phyloP scores from a whole-genome alignment of 2,113 vertebrate genomes.

The Candoia aspera region DNA sequence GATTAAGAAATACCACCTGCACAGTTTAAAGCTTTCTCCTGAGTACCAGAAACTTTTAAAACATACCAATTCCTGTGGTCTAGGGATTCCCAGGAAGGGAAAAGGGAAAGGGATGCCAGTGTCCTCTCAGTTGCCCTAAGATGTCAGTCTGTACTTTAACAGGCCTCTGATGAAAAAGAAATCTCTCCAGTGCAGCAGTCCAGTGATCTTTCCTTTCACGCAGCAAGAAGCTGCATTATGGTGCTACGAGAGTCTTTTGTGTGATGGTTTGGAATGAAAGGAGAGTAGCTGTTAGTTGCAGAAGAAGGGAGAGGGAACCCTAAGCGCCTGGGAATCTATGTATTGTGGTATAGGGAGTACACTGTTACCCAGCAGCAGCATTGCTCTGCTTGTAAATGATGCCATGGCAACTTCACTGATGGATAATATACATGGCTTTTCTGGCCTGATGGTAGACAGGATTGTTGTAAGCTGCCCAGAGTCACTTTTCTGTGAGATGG shows the following conservation, averaged over 20 bases:
- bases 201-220: accelerated
- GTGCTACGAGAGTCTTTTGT: neutral
- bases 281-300: neutral
- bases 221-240: constrained; percentile 17
- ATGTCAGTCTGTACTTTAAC: neutral
- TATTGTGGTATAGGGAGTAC: neutral
- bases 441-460: constrained; percentile 21
- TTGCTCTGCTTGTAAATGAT: neutral
- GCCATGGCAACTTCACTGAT: constrained; percentile 22
- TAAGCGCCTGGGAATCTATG: constrained; percentile 5
- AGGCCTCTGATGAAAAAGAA: neutral
- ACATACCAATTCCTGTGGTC: neutral
- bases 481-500: no score
- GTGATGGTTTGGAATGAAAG: neutral
- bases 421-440: neutral
- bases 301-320: neutral
- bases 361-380: neutral
- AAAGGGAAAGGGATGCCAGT: neutral
- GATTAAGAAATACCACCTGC: neutral
- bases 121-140: neutral
- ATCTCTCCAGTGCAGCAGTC: neutral
- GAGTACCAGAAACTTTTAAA: neutral
- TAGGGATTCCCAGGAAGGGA: neutral
- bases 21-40: neutral
- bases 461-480: no score